Conservation (phyloP, 2,113 vertebrate genomes). For the Myanophis thanlyinensis region DNA sequence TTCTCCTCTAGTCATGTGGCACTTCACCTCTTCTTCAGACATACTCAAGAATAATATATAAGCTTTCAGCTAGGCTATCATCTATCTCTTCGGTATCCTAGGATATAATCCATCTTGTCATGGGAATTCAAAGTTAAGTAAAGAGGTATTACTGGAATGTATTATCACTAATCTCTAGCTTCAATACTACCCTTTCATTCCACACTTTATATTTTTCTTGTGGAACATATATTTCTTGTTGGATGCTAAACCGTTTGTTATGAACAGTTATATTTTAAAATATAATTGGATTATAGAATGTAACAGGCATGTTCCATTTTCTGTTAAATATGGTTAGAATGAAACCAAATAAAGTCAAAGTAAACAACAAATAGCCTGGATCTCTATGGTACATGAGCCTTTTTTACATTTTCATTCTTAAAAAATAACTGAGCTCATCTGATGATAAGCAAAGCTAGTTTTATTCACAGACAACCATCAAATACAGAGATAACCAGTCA, state of each 20-base stretch:
- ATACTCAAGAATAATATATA: not conserved
- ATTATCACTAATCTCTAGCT: not conserved
- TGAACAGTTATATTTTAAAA: constrained; percentile 36
- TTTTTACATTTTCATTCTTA: not conserved
- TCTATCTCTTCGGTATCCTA: not conserved
- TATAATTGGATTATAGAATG: constrained; percentile 49
- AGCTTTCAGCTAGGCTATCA: not conserved
- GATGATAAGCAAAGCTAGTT: not conserved
- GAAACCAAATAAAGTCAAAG: constrained; percentile 32
- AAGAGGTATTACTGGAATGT: not conserved
- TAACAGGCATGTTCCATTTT: constrained; percentile 45
- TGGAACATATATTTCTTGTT: not conserved
- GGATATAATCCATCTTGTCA: not conserved
- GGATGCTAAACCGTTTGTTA: not conserved
- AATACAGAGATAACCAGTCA: not conserved
- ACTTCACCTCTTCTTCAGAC: not conserved
- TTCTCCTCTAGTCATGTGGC: not conserved
- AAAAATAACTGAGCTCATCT: not conserved
- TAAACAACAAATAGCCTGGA: not conserved
- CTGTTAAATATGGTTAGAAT: constrained; percentile 39
- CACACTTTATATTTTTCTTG: not conserved
- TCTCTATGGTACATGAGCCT: not conserved
- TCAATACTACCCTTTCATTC: not conserved
- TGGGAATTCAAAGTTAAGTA: not conserved
- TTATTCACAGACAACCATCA: not conserved